Percentiles rank a stretch among this genome's conserved stretches.
These are phyloP conservation scores for Lingula anatina DNA, from an alignment of 2,888 invertebrate genomes.

Conservation along the genomic window DNA sequence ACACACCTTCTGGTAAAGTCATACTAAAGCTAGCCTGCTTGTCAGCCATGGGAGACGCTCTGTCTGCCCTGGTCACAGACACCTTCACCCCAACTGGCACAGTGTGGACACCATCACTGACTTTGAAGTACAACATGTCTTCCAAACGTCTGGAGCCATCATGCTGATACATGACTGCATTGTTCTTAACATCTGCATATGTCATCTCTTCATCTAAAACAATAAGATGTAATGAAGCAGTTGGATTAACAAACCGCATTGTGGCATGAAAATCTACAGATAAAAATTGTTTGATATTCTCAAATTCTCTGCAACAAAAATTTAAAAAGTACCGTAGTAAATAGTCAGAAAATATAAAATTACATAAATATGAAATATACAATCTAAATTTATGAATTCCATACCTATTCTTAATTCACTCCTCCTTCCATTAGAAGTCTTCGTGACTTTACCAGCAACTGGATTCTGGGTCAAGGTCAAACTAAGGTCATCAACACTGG, in stretches of 20 bases:
- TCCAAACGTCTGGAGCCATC: constrained; percentile 15
- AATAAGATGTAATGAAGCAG: background rate
- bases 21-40: constrained; percentile 26
- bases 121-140: constrained; percentile 26
- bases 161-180: constrained; percentile 33
- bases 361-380: too few species aligned
- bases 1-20: constrained; percentile 32
- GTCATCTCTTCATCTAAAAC: constrained; percentile 31
- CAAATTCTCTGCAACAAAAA: too few species aligned
- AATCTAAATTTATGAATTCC: too few species aligned
- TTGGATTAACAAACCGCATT: background rate
- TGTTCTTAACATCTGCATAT: constrained; percentile 23
- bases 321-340: too few species aligned
- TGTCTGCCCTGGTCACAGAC: constrained; percentile 25
- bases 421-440: constrained; percentile 15
- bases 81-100: constrained; percentile 21
- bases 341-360: too few species aligned
- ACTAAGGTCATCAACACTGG: constrained; percentile 20
- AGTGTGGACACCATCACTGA: constrained; percentile 30
- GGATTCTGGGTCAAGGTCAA: constrained; percentile 25
- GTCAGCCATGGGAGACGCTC: constrained; percentile 27
- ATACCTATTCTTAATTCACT: constrained; percentile 18
- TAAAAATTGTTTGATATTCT: too few species aligned
- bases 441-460: constrained; percentile 24
- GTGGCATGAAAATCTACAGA: too few species aligned